Evolutionary conservation across 2,113 vertebrate genomes (phyloP), one percentile per base, ranked within the genome.

Genomic region (Anhinga anhinga): DNA sequence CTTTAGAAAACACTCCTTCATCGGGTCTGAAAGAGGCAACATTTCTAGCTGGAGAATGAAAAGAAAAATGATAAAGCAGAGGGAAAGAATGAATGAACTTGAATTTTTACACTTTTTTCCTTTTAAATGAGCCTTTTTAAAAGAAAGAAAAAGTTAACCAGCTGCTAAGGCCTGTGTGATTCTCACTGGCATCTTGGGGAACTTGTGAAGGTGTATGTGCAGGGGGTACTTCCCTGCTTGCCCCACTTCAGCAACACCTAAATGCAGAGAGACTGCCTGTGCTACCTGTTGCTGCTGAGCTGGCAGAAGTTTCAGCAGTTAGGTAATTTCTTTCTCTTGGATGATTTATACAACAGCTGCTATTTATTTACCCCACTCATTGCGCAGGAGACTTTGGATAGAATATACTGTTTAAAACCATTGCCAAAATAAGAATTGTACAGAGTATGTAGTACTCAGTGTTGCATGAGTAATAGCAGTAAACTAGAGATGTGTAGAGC

Each of bases 401-500:
- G 63, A 86, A 92, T 86, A 72, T 47, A 23, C 38, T 65, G 63
- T 55, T 86, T 67, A 81, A 92, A 95, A 47, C 13, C 7, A 15
- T 11, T 90, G 72, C 88, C 88, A 90, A 88, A 92, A 61, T 59
- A 86, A 86, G 34, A 83, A 71, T 59, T 47, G 34, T 74, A 15
- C 27, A 12, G 53, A 62, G 45, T 92, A 92, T 70, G 81, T 86
- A 50, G 53, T 76, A 72, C 12, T 61, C 25, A 3, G 38, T 67
- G 22, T 63, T 90, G 55, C 20, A 15, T 71, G 85, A 93, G 50
- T 86, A 90, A 83, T 66, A 88, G 18, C 15, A 6, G 23, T 86
- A 52, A 91, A 67, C 12, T 38, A 34, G n/a, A 47, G 27, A 14
- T 25, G 36, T 34, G 8, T 32, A 61, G 38, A 49, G 27, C 29